These are phyloP conservation scores for Macroglossus sobrinus DNA, from an alignment of 2,113 vertebrate species.

Conservation along the genomic window DNA sequence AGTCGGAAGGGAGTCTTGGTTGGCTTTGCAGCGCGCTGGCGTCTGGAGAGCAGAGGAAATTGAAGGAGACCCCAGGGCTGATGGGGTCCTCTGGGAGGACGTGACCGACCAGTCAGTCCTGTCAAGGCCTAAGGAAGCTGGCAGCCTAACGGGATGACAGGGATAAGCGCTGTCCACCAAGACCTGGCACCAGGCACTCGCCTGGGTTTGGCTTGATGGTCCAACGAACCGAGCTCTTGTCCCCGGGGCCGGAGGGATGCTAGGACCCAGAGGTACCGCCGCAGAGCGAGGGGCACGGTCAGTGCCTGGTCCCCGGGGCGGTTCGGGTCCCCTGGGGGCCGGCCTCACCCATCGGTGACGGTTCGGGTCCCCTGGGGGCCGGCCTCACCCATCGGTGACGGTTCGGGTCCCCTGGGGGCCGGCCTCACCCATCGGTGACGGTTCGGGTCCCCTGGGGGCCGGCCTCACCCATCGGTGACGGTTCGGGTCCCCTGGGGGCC, in stretches of 20 bases:
- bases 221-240: fast-evolving
- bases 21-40: background rate
- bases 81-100: background rate
- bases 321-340: fast-evolving
- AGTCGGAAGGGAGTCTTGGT: background rate
- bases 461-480: too few species aligned
- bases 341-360: background rate
- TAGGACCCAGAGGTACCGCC: background rate
- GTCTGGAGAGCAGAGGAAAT: background rate
- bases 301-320: background rate
- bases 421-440: background rate
- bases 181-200: fast-evolving
- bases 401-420: too few species aligned
- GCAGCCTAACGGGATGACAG: background rate
- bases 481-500: background rate
- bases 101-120: background rate
- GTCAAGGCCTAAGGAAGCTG: background rate
- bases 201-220: fast-evolving
- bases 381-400: too few species aligned
- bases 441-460: fast-evolving
- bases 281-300: background rate
- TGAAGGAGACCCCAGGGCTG: background rate
- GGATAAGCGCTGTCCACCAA: background rate
- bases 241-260: background rate
- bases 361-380: too few species aligned